A percentile compares a stretch with the other conserved stretches of the same genome.
These are phyloP conservation scores for Keiferia lycopersicella DNA, from an alignment of 2,888 invertebrate genomes.

Conservation along the genomic window DNA sequence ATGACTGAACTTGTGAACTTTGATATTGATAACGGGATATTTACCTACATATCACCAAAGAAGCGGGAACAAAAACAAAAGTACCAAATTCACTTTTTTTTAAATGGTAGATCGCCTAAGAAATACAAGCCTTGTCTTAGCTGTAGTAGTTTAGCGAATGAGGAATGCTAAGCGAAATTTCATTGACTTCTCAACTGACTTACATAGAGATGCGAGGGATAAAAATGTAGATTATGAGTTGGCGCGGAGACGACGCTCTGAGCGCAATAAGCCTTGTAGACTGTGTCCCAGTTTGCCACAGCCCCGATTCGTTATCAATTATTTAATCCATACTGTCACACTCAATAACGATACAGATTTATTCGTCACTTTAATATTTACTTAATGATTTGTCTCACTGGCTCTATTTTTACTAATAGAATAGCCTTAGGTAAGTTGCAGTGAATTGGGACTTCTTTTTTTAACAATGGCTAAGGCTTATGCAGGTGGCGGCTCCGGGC, in stretches of 20 bases:
- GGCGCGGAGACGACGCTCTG: conserved; percentile 44
- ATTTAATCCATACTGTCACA: no score
- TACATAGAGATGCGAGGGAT: conserved; percentile 47
- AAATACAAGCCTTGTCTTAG: conserved; percentile 45
- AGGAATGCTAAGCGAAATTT: conserved; percentile 51
- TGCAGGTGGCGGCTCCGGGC: no score
- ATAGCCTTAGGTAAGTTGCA: no score
- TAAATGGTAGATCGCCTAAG: conserved; percentile 47
- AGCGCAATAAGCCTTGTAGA: conserved; percentile 32
- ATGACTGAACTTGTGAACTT: no score
- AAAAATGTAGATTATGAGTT: conserved; percentile 53
- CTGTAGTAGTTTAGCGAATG: conserved; percentile 52
- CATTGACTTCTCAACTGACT: conserved; percentile 54
- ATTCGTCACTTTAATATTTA: no score
- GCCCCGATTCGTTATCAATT: no score
- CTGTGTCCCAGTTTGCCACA: no score
- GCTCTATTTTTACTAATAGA: no score
- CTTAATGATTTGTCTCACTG: no score
- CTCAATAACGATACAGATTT: no score
- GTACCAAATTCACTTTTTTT: conserved; percentile 21
- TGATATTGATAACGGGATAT: neutral
- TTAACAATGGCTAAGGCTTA: no score
- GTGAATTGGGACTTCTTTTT: no score
- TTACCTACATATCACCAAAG: conserved; percentile 29
- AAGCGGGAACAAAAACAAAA: conserved; percentile 37